Conservation (phyloP, 2,888 invertebrate species). For the Keiferia lycopersicella region DNA sequence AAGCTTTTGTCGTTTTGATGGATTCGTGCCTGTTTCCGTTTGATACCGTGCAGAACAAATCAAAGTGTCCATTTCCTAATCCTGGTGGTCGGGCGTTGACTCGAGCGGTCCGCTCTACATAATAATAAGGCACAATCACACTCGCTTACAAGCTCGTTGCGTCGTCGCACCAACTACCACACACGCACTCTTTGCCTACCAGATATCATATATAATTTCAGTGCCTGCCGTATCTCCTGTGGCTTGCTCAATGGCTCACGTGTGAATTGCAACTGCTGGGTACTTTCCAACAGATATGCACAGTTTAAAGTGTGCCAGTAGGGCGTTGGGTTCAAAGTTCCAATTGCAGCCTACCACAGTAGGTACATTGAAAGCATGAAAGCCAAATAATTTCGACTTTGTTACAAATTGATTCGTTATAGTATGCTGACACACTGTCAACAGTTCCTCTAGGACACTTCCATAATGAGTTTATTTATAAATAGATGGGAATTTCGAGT, state of each 20-base stretch:
- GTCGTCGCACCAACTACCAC: constrained; percentile 42
- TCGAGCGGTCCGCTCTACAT: constrained; percentile 39
- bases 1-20: constrained; percentile 2
- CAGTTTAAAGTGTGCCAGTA: constrained; percentile 17
- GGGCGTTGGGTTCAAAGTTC: not conserved
- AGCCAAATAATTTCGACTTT: not conserved
- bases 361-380: not conserved
- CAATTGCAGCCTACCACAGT: not conserved
- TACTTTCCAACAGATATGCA: not conserved
- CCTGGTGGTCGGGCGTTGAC: constrained; percentile 66
- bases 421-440: not conserved
- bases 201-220: constrained; percentile 19
- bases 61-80: constrained; percentile 64
- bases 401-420: not conserved
- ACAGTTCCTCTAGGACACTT: not conserved
- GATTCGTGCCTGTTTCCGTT: constrained; percentile 19
- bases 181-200: constrained; percentile 15
- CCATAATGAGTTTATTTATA: constrained; percentile 17
- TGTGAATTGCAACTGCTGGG: constrained; percentile 25
- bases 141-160: constrained; percentile 50
- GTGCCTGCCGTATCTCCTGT: constrained; percentile 20
- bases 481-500: constrained; percentile 31
- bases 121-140: constrained; percentile 58
- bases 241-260: constrained; percentile 25
- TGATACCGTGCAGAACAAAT: constrained; percentile 41